Base-by-base conservation (phyloP, 2,113 vertebrate genomes). In the Peromyscus californicus region DNA sequence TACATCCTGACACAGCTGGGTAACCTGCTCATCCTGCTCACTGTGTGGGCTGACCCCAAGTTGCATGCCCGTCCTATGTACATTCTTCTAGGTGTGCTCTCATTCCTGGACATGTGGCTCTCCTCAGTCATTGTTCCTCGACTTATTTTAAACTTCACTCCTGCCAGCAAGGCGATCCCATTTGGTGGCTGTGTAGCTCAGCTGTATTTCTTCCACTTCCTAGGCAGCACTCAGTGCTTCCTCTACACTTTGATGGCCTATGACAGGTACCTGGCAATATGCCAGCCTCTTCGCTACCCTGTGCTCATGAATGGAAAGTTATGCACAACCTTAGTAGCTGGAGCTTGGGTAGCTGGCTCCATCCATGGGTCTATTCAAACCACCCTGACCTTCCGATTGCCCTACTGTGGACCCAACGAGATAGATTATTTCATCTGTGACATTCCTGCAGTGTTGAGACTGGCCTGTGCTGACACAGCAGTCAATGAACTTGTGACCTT, bases 231-330 rank as follows among this genome's bases (percentile, higher is more conserved):
- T 0, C 98, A 98, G 29, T 98, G 98, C 1, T 98, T 98, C 82
- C 97, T 99, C 89, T 97, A 99, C n/a, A 99, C 98, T 0, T 70
- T 98, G 85, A 99, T 99, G 99, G 98, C 99, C 33, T 99, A 98
- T 1, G 98, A 99, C 72, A 97, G 98, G 48, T 98, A 98, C 84
- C 59, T 99, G 87, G 98, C 98, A 39, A 98, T 98, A 79, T 99
- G 99, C 90, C 93, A 95, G 80, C 98, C 98, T 7, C 96, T 99
- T 89, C 97, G 70, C 54, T 99, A 99, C 87, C 72, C 94, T 0
- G 36, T 96, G 79, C 65, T 98, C 95, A 99, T 99, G 98, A 99
- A 92, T 86, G 57, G 93, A 16, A 96, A 96, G 24, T 17, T 91
- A 0, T 96, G 96, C 8, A 63, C 96, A 15, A 85, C 89, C 31